phyloP scores from a whole-genome alignment of 2,888 invertebrate species.

The Drosophila pullipes region DNA sequence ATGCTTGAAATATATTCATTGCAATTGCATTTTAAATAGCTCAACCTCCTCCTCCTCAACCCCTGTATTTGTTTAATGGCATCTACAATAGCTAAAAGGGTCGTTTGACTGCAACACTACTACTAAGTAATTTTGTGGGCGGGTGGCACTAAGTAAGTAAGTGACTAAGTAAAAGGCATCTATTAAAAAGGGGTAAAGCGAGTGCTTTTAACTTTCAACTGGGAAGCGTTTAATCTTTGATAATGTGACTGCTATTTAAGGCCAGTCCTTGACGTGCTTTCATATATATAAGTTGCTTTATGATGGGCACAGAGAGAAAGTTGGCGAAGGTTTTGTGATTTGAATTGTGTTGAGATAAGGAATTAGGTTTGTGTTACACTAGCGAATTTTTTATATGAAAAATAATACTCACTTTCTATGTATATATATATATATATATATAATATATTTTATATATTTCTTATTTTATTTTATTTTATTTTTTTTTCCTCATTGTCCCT shows the following conservation, averaged over 20 bases:
- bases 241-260: constrained; percentile 18
- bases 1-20: constrained; percentile 64
- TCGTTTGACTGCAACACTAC: constrained; percentile 13
- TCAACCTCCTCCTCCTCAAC: constrained; percentile 5
- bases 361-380: neutral
- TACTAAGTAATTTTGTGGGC: constrained; percentile 18
- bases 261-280: constrained; percentile 1
- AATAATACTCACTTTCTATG: no score
- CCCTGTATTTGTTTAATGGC: constrained; percentile 31
- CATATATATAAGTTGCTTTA: neutral
- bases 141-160: constrained; percentile 26
- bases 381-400: neutral
- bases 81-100: constrained; percentile 45
- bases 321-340: neutral
- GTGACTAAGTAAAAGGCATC: constrained; percentile 43
- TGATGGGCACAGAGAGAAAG: neutral
- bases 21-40: constrained; percentile 71
- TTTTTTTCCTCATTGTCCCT: neutral
- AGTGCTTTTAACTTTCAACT: constrained; percentile 26
- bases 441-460: no score
- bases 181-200: constrained; percentile 30
- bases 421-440: no score
- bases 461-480: no score
- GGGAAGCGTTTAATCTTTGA: constrained; percentile 34
- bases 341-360: neutral